phyloP scores from a whole-genome alignment of 2,113 vertebrate species.

The Tychaedon coryphoeus region DNA sequence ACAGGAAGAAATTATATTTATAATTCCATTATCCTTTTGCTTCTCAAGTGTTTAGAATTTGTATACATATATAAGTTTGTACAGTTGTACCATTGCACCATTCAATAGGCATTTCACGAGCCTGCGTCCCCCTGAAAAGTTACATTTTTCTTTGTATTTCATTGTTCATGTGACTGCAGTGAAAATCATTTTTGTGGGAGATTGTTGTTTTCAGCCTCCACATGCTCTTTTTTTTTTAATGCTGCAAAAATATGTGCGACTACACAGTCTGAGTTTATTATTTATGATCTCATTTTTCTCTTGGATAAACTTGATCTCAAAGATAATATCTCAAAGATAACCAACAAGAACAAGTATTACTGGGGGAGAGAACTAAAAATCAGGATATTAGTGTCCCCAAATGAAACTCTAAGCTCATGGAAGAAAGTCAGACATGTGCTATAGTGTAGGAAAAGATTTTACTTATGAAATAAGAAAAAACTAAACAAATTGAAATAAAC shows the following conservation, averaged over 20 bases:
- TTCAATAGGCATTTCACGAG: neutral
- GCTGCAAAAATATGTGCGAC: neutral
- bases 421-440: neutral
- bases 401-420: neutral
- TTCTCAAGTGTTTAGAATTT: neutral
- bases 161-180: neutral
- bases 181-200: neutral
- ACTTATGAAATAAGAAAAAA: neutral
- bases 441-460: neutral
- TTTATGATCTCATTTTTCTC: neutral
- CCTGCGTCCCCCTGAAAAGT: neutral
- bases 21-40: neutral
- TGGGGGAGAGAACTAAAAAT: accelerated
- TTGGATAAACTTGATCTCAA: neutral
- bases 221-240: neutral
- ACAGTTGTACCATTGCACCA: neutral
- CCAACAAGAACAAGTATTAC: neutral
- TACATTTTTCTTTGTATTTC: neutral
- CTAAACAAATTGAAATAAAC: neutral
- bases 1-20: neutral
- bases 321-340: neutral
- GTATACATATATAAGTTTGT: neutral
- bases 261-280: neutral
- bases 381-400: neutral
- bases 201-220: neutral